Base-by-base conservation (phyloP, 2,113 vertebrate species). In the Coturnix japonica region DNA sequence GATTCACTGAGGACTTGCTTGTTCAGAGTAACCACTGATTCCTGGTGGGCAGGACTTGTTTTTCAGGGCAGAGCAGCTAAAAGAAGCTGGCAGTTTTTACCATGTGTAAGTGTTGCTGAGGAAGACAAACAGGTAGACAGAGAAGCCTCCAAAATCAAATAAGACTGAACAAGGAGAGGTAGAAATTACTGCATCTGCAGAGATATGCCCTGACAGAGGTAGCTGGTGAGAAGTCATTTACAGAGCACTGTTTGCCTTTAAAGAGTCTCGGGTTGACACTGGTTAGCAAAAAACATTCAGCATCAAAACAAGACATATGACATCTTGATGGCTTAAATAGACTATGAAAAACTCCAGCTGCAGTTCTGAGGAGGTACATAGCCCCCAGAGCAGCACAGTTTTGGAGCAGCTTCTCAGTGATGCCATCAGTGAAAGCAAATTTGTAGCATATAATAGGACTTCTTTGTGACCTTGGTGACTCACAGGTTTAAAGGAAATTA, bases 391-490 rank as follows among this genome's bases (percentile, higher is more conserved):
- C 33, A 28, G 13, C 4, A 5, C 37, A 3, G 11, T 4, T 11
- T 49, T 19, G 13, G 5, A 60, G 10, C 7, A 64, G 25, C 13
- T 39, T 70, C 33, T 22, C 39, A 23, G 57, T 3, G 41, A 13
- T 37, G 7, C 10, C 21, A 5, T 5, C 47, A 28, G 33, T 7
- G 39, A 61, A 19, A 74, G 26, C 44, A 39, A 18, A 39, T 75
- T 12, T 0, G 1, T 53, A 60, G 30, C 26, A 7, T 6, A 22
- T 17, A 18, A 0, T 2, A 5, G 4, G 56, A 19, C 18, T 2
- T 17, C 20, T 39, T 66, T 5, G 13, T 5, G 47, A 28, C 16
- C 17, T 65, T 31, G 21, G 4, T 31, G 46, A 15, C 5, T 84
- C 18, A 2, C 6, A 17, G 2, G 16, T 67, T 21, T 37, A 9